Percentiles rank a stretch among this genome's conserved stretches.
Evolutionary conservation across 2,113 vertebrate genomes (phyloP).

Genomic region (Xenopus borealis): DNA sequence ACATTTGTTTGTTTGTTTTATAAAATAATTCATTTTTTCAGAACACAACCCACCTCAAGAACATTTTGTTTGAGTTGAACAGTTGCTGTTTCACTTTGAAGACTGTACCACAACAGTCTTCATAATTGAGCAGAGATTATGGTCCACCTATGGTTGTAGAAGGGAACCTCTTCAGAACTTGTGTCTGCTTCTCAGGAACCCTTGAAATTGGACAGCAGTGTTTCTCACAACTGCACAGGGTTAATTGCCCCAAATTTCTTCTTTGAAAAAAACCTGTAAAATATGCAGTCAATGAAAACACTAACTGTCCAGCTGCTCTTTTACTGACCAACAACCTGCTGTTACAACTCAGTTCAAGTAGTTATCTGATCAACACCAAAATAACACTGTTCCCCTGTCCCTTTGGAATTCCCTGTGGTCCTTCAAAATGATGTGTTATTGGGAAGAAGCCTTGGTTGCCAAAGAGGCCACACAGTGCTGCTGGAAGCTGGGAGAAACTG

Average conservation of each 20-base stretch:
- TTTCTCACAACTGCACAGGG: background rate
- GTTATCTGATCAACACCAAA: conserved; percentile 10
- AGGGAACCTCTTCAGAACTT: background rate
- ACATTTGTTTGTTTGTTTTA: conserved; percentile 21
- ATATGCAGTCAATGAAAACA: background rate
- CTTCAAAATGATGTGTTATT: conserved; percentile 70
- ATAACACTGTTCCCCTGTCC: conserved; percentile 24
- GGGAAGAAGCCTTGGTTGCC: conserved; percentile 95
- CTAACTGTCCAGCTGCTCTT: background rate
- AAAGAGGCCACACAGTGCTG: conserved; percentile 93
- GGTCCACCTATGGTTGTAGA: background rate
- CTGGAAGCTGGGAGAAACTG: conserved; percentile 94
- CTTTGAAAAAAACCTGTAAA: background rate
- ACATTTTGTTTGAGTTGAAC: background rate
- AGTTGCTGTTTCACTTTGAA: background rate
- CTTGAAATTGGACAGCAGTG: background rate
- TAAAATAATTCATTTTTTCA: conserved; percentile 25
- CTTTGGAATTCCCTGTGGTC: conserved; percentile 48
- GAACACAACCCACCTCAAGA: background rate
- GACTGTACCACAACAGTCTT: background rate
- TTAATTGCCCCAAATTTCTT: background rate
- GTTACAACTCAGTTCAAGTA: too few species aligned
- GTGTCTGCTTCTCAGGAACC: background rate
- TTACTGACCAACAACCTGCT: background rate
- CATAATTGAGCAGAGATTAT: background rate